Evolutionary conservation across 1,140 invertebrate species (phyloP), one percentile per base, ranked within the genome.

Genomic region (Antheraea pernyi): DNA sequence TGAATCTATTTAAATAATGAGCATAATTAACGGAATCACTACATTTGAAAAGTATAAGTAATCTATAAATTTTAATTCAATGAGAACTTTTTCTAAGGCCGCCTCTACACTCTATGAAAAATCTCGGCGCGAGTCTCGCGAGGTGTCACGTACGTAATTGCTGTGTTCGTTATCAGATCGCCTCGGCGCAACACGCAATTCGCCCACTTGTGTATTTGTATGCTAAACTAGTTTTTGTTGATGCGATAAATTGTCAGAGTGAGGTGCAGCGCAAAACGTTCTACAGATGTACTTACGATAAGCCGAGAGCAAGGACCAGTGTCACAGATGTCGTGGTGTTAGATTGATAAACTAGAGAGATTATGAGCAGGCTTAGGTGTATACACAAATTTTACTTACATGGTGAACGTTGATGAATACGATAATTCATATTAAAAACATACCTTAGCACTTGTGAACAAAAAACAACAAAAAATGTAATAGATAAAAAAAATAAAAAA

Each of bases 71-170:
- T 42, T 42, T 42, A 2, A 42, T 42, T 42, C 5, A 61, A 13
- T 61, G 60, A 36, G 30, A 61, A 61, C 60, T 36, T 16, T 8
- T 18, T 37, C 8, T 42, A 46, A 67, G 30, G 53, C 65, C 36
- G 53, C 9, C n/a, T 67, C 37, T 66, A 70, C 66, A 68, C 70
- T 58, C 16, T 78, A 83, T 81, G 77, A 75, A 19, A 30, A 79
- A 66, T 66, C 65, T 66, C n/a, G 19, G 13, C 46, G 46, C 65
- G 48, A 19, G 53, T n/a, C 69, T 68, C 13, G 69, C 74, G 71
- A 88, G 88, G 86, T 90, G 83, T 83, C 85, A 89, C 88, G 86
- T 91, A 86, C 77, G 81, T 91, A 89, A 89, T 89, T 89, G 88
- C 81, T 68, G 53, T 30, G 71, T 59, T 39, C 61, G 48, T 72